Conservation (phyloP, 2,797 vertebrate species). For the Enoplosus armatus region DNA sequence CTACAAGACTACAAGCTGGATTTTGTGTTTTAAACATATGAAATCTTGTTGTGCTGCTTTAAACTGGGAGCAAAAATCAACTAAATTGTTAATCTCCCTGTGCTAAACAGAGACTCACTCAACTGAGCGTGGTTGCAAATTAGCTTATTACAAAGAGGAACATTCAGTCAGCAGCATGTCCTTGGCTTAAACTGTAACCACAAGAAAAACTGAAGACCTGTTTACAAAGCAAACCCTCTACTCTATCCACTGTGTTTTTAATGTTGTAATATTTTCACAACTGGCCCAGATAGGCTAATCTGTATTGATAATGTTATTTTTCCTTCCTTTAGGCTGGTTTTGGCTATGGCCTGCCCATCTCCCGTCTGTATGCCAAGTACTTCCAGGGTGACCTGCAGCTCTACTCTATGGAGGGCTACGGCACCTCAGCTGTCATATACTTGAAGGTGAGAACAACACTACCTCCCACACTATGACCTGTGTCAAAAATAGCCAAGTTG, state of each 20-base stretch:
- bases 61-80: slow-evolving; percentile 15
- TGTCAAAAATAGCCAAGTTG: slow-evolving; percentile 12
- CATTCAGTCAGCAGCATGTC: slow-evolving; percentile 24
- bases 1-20: neutral
- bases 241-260: neutral
- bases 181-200: slow-evolving; percentile 42
- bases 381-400: slow-evolving; percentile 98
- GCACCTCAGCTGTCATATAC: slow-evolving; percentile 96
- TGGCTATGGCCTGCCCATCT: slow-evolving; percentile 97
- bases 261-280: neutral
- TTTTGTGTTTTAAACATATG: neutral
- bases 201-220: neutral
- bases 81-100: neutral
- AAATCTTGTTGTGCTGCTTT: neutral
- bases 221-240: neutral
- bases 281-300: neutral
- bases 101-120: slow-evolving; percentile 16
- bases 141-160: slow-evolving; percentile 47
- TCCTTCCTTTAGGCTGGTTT: slow-evolving; percentile 91
- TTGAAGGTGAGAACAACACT: slow-evolving; percentile 89
- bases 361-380: slow-evolving; percentile 97
- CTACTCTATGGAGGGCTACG: slow-evolving; percentile 97
- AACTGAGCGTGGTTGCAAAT: slow-evolving; percentile 44
- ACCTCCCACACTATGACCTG: neutral
- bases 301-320: neutral